Evolutionary conservation across 2,113 vertebrate genomes (phyloP).

Genomic region (Phaethon lepturus): DNA sequence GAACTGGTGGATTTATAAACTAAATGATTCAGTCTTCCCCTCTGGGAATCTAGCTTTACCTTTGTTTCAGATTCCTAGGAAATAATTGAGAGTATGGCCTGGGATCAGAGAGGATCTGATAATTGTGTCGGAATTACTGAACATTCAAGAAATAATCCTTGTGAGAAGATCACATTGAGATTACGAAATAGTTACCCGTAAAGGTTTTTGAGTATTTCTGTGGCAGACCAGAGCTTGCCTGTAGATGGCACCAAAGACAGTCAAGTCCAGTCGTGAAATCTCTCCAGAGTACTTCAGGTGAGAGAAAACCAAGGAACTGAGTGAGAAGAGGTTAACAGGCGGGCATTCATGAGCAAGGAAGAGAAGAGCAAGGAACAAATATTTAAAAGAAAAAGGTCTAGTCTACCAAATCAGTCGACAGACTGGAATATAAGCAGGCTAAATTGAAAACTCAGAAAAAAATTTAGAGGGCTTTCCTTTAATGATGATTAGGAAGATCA

Average conservation of each 20-base stretch:
- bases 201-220: background rate
- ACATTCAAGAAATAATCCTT: background rate
- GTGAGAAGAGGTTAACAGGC: background rate
- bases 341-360: background rate
- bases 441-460: background rate
- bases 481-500: background rate
- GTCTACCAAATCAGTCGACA: background rate
- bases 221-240: background rate
- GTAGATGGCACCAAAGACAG: conserved; percentile 69
- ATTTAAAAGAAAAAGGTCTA: background rate
- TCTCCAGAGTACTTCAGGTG: rapidly evolving
- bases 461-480: background rate
- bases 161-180: background rate
- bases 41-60: background rate
- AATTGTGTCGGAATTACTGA: background rate
- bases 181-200: rapidly evolving
- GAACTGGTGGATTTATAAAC: background rate
- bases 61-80: background rate
- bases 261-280: background rate
- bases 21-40: background rate
- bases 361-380: background rate
- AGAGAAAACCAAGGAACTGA: background rate
- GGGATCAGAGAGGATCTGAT: background rate
- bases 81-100: background rate
- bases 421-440: background rate